phyloP scores from a whole-genome alignment of 2,888 invertebrate genomes.

The Oegoconia quadripuncta region DNA sequence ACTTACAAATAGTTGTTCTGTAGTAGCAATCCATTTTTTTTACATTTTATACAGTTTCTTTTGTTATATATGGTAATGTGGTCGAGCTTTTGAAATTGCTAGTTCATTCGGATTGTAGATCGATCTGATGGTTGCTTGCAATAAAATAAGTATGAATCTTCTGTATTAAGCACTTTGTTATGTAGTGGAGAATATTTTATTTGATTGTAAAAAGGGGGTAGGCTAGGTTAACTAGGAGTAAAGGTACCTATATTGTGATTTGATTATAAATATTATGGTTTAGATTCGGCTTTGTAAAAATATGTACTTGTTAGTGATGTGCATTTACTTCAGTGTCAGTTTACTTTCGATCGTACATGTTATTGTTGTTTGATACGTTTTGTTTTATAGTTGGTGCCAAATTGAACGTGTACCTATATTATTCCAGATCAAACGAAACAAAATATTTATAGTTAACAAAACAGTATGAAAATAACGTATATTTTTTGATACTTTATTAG shows the following conservation, averaged over 20 bases:
- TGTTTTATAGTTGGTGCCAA: conserved; percentile 41
- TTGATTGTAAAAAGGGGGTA: conserved; percentile 35
- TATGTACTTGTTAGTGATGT: conserved; percentile 16
- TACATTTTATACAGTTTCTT: no score
- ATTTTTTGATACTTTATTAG: conserved; percentile 31
- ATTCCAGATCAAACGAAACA: background rate
- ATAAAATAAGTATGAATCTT: conserved; percentile 2
- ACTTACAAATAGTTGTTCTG: no score
- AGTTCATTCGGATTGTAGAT: background rate
- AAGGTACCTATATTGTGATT: conserved; percentile 17
- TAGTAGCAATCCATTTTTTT: no score
- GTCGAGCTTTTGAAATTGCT: no score
- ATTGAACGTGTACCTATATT: conserved; percentile 20
- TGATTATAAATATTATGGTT: background rate
- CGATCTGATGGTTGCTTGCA: background rate
- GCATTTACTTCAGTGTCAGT: conserved; percentile 36
- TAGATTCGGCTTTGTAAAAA: background rate
- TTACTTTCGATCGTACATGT: conserved; percentile 13
- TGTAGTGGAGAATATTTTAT: conserved; percentile 24
- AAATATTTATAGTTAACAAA: conserved; percentile 10
- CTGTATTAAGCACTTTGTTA: conserved; percentile 3
- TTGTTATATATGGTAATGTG: no score
- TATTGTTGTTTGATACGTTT: conserved; percentile 14
- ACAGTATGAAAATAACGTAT: conserved; percentile 15
- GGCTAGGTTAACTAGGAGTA: conserved; percentile 31